Conservation (phyloP, 2,113 vertebrate genomes). For the Chaenogobius annularis region DNA sequence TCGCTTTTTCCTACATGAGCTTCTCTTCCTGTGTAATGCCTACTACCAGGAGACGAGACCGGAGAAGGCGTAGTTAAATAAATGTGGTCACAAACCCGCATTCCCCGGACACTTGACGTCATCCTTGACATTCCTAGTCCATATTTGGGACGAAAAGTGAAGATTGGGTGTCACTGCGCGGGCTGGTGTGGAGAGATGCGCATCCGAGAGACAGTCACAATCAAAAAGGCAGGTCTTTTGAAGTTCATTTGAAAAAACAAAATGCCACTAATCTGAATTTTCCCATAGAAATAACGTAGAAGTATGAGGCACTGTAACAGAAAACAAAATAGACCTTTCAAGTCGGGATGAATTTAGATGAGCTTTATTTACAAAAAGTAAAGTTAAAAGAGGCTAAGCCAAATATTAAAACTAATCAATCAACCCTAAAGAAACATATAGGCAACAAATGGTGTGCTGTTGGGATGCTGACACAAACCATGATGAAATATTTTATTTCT, state of each 20-base stretch:
- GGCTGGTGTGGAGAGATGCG: background rate
- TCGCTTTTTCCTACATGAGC: conserved; percentile 43
- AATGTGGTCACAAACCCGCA: conserved; percentile 61
- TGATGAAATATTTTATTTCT: conserved; percentile 38
- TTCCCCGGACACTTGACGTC: conserved; percentile 69
- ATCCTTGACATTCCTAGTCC: conserved; percentile 76
- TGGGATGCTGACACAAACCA: conserved; percentile 35
- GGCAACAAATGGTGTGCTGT: conserved; percentile 52
- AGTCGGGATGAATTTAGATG: background rate
- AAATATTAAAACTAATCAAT: conserved; percentile 21
- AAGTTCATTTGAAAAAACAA: too few relatives aligned
- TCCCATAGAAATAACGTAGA: too few relatives aligned
- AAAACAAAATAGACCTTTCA: background rate
- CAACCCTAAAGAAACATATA: conserved; percentile 52
- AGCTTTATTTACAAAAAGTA: conserved; percentile 3
- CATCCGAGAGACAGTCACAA: background rate
- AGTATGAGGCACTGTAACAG: too few relatives aligned
- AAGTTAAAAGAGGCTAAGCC: background rate
- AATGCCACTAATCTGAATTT: too few relatives aligned
- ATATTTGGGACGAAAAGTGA: conserved; percentile 73
- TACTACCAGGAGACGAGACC: conserved; percentile 46
- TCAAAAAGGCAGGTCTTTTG: too few relatives aligned
- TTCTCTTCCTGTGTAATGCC: conserved; percentile 68
- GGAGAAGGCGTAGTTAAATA: conserved; percentile 66
- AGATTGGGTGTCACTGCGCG: conserved; percentile 21